Base-by-base conservation (phyloP, 2,888 invertebrate species). In the Leucoptera coffeella region DNA sequence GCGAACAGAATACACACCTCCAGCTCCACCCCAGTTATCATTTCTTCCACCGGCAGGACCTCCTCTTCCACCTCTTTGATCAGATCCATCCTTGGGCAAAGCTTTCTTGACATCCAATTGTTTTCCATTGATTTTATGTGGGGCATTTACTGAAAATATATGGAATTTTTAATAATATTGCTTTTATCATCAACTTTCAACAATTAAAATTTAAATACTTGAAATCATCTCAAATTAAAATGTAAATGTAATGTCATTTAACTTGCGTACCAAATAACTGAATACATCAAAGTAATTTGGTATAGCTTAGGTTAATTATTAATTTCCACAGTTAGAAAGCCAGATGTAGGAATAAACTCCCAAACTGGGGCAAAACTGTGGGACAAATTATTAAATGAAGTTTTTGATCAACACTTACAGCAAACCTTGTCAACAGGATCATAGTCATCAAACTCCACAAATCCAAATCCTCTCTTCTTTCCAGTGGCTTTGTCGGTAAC, bases 381-480 rank as follows among this genome's bases (percentile, higher is more conserved):
- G 58, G 5, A 37, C 11, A 21, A 15, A 12, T 22, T 14, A 25
- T 29, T 22, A 25, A n/a, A 21, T 17, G 17, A 28, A 25, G 26
- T 26, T 20, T 7, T 25, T 21, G 19, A 32, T 15, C 22, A 9
- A 41, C 43, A 83, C 90, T 85, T 72, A 91, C 91, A 78, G 46
- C 92, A 90, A 51, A 93, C 87, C 75, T 95, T 96, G 53, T 96
- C 96, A 29, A 96, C 96, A 3, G 93, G 85, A 59, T 97, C 96
- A 47, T 94, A 93, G 52, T 97, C 96, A 47, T 94, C 92, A 53
- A 93, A 97, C 53, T 94, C 93, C 19, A 97, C 86, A 53, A 96
- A 97, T 14, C 91, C 95, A 56, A 96, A 97, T 4, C 96, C 96
- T 40, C 95, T 78, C 41, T 89, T 91, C 56, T 94, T 94, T 28